Evolutionary conservation across 2,797 vertebrate species (phyloP).

Genomic region (Percopsis omiscomaycus): DNA sequence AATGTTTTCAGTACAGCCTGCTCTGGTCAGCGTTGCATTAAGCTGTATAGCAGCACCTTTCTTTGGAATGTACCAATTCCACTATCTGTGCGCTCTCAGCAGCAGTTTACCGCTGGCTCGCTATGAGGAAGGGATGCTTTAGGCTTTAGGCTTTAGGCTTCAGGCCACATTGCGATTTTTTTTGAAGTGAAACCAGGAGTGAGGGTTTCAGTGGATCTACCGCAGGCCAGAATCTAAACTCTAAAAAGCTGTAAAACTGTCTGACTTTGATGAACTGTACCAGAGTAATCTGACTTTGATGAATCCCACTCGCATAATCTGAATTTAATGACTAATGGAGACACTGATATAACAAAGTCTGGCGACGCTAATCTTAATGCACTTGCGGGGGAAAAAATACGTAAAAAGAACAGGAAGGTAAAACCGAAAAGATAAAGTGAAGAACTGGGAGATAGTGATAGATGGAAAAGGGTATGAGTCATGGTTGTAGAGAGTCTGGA

Average conservation of each 20-base stretch:
- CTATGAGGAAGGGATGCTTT: slow-evolving; percentile 7
- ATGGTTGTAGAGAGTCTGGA: slow-evolving; percentile 22
- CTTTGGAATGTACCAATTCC: slow-evolving; percentile 11
- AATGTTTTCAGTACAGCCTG: neutral
- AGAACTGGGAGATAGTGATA: neutral
- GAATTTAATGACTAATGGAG: slow-evolving; percentile 38
- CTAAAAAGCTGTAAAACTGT: slow-evolving; percentile 32
- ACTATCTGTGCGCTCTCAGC: slow-evolving; percentile 18
- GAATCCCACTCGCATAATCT: slow-evolving; percentile 14
- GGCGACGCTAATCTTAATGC: slow-evolving; percentile 8
- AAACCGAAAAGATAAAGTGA: neutral
- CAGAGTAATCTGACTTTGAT: slow-evolving; percentile 50
- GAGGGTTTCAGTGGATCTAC: slow-evolving; percentile 30
- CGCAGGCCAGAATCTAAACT: slow-evolving; percentile 32
- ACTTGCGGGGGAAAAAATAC: neutral
- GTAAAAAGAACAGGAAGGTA: slow-evolving; percentile 8
- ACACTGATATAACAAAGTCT: neutral
- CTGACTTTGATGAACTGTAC: slow-evolving; percentile 38
- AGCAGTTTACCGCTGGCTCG: slow-evolving; percentile 9
- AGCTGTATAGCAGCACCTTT: neutral
- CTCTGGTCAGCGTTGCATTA: slow-evolving; percentile 28
- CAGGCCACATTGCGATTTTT: slow-evolving; percentile 9
- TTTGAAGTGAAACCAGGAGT: slow-evolving; percentile 31
- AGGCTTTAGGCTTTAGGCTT: slow-evolving; percentile 13
- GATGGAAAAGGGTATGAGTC: neutral